A percentile compares a stretch with the other conserved stretches of the same genome.
phyloP scores from a whole-genome alignment of 2,113 vertebrate species.

The Falco punctatus region DNA sequence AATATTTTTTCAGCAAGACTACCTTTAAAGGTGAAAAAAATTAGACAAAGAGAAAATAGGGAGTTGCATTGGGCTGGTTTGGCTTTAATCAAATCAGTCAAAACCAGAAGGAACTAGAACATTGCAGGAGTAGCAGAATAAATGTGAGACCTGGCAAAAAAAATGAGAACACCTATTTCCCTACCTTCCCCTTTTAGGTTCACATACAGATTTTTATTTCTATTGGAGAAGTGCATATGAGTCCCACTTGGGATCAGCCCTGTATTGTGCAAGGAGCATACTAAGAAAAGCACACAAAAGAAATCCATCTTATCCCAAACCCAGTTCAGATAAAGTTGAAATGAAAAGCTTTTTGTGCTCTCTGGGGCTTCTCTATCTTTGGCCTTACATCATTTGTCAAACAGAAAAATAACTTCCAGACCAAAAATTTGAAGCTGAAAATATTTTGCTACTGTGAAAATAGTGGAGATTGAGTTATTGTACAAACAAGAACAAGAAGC shows the following conservation, averaged over 20 bases:
- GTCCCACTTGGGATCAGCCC: neutral
- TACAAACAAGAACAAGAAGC: neutral
- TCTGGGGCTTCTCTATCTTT: neutral
- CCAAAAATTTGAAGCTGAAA: neutral
- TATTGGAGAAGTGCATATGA: accelerated
- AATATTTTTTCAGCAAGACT: neutral
- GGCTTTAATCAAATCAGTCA: neutral
- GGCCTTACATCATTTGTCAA: neutral
- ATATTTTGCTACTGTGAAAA: neutral
- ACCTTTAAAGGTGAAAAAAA: neutral
- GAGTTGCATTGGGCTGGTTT: accelerated
- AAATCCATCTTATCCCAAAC: neutral
- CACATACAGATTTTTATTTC: neutral
- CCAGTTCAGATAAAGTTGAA: neutral
- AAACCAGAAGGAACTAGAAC: neutral
- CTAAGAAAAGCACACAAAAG: neutral
- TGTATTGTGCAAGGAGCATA: neutral
- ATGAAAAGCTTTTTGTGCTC: neutral
- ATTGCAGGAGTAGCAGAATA: neutral
- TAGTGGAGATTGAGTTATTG: neutral
- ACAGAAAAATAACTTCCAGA: neutral
- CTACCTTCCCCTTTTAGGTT: neutral
- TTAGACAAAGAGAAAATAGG: neutral
- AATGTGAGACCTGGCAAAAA: neutral
- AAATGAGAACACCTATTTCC: neutral